Conservation (phyloP, 2,888 invertebrate genomes). For the Ptilodon capucinus region DNA sequence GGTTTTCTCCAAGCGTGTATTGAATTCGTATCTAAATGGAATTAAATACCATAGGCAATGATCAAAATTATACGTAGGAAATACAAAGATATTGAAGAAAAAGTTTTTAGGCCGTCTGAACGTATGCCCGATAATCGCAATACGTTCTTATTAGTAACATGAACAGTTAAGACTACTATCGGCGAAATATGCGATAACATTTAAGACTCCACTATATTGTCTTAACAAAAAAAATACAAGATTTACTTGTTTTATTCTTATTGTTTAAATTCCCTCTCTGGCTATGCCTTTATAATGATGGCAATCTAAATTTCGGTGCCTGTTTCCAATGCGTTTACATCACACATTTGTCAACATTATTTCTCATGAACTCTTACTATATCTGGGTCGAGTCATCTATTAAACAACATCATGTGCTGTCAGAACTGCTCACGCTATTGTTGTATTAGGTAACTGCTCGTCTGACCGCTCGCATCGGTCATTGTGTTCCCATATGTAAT, state of each 20-base stretch:
- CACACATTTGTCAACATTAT: not conserved
- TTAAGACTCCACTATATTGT: not conserved
- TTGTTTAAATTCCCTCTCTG: not conserved
- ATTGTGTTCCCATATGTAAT: conserved; percentile 15
- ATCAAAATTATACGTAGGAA: not conserved
- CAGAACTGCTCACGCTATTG: conserved; percentile 30
- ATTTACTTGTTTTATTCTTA: not conserved
- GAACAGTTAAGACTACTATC: too few species aligned
- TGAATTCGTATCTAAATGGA: not conserved
- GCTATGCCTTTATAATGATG: too few species aligned
- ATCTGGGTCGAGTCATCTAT: conserved; percentile 29
- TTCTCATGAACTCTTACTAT: conserved; percentile 11
- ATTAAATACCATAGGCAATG: not conserved
- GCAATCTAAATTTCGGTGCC: not conserved
- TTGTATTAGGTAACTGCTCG: conserved; percentile 29
- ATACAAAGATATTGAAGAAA: too few species aligned
- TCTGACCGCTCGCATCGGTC: conserved; percentile 15
- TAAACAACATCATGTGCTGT: conserved; percentile 29
- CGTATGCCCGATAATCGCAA: too few species aligned
- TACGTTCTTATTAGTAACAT: too few species aligned
- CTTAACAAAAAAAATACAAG: not conserved
- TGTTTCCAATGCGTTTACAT: not conserved
- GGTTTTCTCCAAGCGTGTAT: not conserved
- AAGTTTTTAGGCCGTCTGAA: too few species aligned
- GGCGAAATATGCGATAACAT: not conserved